These are phyloP conservation scores for Leucophora obtusa DNA, from an alignment of 2,888 invertebrate species.

Conservation along the genomic window DNA sequence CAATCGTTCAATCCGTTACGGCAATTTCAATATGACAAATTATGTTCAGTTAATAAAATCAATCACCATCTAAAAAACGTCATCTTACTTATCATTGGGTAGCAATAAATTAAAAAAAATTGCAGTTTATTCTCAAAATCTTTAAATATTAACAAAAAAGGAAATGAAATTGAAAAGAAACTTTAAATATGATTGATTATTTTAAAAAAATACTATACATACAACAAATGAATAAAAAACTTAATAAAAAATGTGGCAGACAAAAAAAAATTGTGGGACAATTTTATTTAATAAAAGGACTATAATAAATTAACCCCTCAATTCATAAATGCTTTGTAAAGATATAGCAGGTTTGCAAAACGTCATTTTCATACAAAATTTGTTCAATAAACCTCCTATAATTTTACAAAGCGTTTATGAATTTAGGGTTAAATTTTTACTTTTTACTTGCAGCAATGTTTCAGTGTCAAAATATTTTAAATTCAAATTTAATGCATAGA, in stretches of 20 bases:
- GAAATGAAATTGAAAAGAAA: constrained; percentile 25
- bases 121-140: constrained; percentile 16
- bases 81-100: not conserved
- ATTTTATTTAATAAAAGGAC: too few species aligned
- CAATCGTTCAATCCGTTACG: constrained; percentile 1
- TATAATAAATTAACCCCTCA: too few species aligned
- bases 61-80: not conserved
- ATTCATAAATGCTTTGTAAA: too few species aligned
- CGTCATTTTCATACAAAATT: too few species aligned
- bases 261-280: not conserved
- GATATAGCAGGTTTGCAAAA: too few species aligned
- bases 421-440: too few species aligned
- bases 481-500: too few species aligned
- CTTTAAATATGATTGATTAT: constrained; percentile 24
- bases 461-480: too few species aligned
- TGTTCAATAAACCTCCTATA: too few species aligned
- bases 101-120: not conserved
- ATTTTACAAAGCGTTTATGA: too few species aligned
- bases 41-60: not conserved
- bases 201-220: constrained; percentile 42
- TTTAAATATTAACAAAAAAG: constrained; percentile 7
- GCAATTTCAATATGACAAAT: constrained; percentile 22
- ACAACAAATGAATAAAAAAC: constrained; percentile 43
- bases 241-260: constrained; percentile 55
- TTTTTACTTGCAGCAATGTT: too few species aligned